Base-by-base conservation (phyloP, 2,797 vertebrate genomes). In the Gephyroberyx darwinii region DNA sequence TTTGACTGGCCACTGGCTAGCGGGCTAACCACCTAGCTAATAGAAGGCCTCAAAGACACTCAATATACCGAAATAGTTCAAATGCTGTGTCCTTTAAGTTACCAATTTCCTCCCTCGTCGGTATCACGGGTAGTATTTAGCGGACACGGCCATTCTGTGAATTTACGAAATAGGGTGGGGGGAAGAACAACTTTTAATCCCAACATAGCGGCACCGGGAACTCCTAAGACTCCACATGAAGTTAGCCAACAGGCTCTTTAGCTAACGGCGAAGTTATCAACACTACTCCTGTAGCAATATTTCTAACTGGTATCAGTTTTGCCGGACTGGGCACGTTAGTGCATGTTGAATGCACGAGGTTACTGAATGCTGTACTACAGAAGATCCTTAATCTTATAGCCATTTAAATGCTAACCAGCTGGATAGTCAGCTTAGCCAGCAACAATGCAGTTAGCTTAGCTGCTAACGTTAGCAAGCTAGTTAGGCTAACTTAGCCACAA, bases 401-500 rank as follows among this genome's bases (percentile, higher is more conserved):
- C 2, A 39, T 12, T 47, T 47, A 16, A 16, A 47, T n/a, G 45
- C 45, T 17, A 47, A 47, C 45, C 14, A 16, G 16, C 17, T 20
- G 33, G 3, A 30, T 6, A 31, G 4, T 2, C 14, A 55, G 8
- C 52, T 47, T 10, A 13, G 20, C 26, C 53, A 33, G 13, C 53
- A 1, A 55, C 26, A 55, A 14, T 55, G 14, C 26, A 12, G 5
- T 33, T 33, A 55, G 53, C 26, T 17, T 31, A 55, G 30, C 26
- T 7, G 53, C 53, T 55, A 55, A 33, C 8, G 2, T 33, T 55
- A 55, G 53, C 53, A 4, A 33, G 13, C n/a, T 9, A 8, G 50
- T 20, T 22, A 69, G 31, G 65, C 62, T 77, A 39, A 63, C 65
- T 67, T 69, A 52, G 57, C 37, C 59, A 65, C 53, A 45, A 45